Evolutionary conservation across 2,888 invertebrate species (phyloP).

Genomic region (Epirrhoe alternata): DNA sequence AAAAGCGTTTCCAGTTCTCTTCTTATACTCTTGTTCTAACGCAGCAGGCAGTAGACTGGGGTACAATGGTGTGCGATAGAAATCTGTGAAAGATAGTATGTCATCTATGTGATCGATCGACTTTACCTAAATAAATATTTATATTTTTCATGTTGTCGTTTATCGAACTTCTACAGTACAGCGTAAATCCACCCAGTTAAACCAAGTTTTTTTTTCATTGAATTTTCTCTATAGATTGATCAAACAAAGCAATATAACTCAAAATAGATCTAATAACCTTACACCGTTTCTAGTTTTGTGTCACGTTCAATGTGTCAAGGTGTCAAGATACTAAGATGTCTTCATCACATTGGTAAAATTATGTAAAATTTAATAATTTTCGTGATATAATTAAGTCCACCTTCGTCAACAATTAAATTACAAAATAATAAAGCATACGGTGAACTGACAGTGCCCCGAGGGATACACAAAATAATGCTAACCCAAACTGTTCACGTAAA

Average conservation of each 20-base stretch:
- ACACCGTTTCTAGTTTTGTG: too few species aligned
- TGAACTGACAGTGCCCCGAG: constrained; percentile 19
- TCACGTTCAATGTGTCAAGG: neutral
- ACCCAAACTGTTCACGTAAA: constrained; percentile 7
- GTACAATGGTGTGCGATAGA: constrained; percentile 72
- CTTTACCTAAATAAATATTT: too few species aligned
- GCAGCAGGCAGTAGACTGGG: constrained; percentile 65
- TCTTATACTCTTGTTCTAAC: constrained; percentile 70
- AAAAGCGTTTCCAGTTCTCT: constrained; percentile 72
- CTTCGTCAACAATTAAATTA: constrained; percentile 19
- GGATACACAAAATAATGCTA: constrained; percentile 19
- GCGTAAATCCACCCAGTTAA: too few species aligned
- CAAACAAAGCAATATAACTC: too few species aligned
- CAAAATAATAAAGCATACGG: constrained; percentile 24
- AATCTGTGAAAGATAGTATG: constrained; percentile 67
- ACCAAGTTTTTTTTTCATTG: too few species aligned
- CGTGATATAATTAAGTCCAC: neutral
- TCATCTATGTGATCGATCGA: too few species aligned
- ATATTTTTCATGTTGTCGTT: too few species aligned
- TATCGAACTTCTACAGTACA: too few species aligned
- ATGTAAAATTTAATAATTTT: neutral
- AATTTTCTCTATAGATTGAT: too few species aligned
- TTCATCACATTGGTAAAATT: neutral
- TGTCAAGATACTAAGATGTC: neutral
- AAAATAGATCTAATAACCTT: too few species aligned